Percentiles rank a stretch among this genome's conserved stretches.
These are phyloP conservation scores for Pterocles orientalis DNA, from an alignment of 2,113 vertebrate species.

Conservation along the genomic window DNA sequence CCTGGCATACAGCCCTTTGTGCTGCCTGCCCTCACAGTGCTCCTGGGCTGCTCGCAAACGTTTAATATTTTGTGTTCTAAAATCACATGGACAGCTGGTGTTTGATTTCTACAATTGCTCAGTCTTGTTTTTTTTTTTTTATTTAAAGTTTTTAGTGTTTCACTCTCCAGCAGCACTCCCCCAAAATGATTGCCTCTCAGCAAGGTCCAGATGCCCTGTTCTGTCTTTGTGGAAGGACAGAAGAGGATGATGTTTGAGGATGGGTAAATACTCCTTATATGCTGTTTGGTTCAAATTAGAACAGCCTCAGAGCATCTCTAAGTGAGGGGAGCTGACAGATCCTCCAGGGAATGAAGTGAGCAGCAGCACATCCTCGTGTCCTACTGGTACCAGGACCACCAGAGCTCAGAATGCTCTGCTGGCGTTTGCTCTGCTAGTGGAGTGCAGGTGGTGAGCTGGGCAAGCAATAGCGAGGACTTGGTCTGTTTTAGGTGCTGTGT, in stretches of 20 bases:
- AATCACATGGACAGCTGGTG: background rate
- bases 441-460: background rate
- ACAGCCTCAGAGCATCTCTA: background rate
- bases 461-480: background rate
- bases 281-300: background rate
- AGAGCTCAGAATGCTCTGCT: background rate
- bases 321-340: background rate
- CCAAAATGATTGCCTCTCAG: background rate
- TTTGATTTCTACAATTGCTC: background rate
- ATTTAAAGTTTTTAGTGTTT: background rate
- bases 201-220: background rate
- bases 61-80: background rate
- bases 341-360: background rate
- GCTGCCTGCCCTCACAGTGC: background rate
- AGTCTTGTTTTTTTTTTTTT: background rate
- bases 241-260: background rate
- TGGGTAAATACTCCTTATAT: background rate
- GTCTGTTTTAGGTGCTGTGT: background rate
- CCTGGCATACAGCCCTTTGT: background rate
- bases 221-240: background rate
- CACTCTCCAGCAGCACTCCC: background rate
- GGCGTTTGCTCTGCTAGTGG: background rate
- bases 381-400: background rate
- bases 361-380: background rate
- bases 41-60: background rate